A percentile compares a stretch with the other conserved stretches of the same genome.
Conservation (phyloP, 2,888 invertebrate species). For the Latrodectus elegans region DNA sequence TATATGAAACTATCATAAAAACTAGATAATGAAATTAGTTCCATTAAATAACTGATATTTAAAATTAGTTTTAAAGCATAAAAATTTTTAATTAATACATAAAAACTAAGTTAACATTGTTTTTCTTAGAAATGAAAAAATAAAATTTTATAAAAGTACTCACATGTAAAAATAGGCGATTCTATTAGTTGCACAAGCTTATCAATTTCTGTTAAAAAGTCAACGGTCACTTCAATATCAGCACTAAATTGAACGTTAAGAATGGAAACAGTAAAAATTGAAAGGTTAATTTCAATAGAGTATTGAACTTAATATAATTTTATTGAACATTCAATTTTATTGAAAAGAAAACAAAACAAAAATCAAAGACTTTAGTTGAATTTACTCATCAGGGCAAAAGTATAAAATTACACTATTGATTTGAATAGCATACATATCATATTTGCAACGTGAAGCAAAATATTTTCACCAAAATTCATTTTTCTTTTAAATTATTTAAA, state of each 20-base stretch:
- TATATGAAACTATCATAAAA: not conserved
- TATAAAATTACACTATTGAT: too few species aligned
- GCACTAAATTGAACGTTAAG: constrained; percentile 79
- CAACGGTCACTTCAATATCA: constrained; percentile 95
- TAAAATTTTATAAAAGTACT: constrained; percentile 76
- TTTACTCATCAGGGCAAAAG: too few species aligned
- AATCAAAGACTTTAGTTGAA: too few species aligned
- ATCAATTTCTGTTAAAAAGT: constrained; percentile 96
- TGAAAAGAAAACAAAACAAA: too few species aligned
- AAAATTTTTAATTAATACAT: not conserved
- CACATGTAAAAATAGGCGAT: constrained; percentile 98
- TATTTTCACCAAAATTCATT: too few species aligned
- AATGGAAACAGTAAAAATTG: not conserved
- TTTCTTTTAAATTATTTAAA: not conserved
- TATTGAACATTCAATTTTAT: too few species aligned
- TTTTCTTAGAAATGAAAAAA: not conserved
- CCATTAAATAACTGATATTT: not conserved
- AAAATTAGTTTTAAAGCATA: constrained; percentile 6
- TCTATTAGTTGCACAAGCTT: constrained; percentile 97
- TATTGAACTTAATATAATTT: too few species aligned
- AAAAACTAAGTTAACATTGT: not conserved
- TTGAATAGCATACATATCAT: too few species aligned
- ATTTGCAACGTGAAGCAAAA: too few species aligned
- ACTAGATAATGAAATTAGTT: constrained; percentile 16
- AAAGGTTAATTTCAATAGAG: too few species aligned